Evolutionary conservation across 2,797 vertebrate genomes (phyloP), one percentile per base, ranked within the genome.

Genomic region (Glyptemys insculpta): DNA sequence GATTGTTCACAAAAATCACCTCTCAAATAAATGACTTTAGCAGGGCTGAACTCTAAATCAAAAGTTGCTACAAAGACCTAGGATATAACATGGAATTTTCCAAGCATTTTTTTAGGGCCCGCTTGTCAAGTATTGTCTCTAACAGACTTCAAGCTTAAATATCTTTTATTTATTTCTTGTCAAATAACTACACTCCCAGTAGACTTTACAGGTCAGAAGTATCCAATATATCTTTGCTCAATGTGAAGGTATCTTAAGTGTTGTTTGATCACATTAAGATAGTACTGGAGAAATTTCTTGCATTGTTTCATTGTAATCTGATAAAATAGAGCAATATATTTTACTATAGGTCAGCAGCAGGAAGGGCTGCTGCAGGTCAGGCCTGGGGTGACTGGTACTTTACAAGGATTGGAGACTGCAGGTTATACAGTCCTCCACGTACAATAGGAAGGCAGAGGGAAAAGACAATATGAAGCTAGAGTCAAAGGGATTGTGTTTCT

Each of bases 291-390:
- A 95, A 94, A 96, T 85, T 87, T 80, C 25, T 76, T 47, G 50
- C 90, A 91, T 94, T 79, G 74, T 93, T 92, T 94, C 80, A 87
- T 21, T 86, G 95, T 97, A 97, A 96, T 97, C 96, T 98, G 97
- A 97, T 97, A 95, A 97, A 96, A 95, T 68, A 80, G 88, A 41
- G 85, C 89, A 95, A 95, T 98, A 98, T 97, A 98, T 98, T 97
- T 96, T 94, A 83, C 91, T 86, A 6, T 21, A 87, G 81, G 79
- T 80, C 92, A 79, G 94, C 90, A 79, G 92, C 82, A 56, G 85
- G 94, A 96, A 95, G 15, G 92, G 96, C 86, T 89, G 93, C 91
- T 96, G 89, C 89, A 90, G 81, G 93, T 94, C 81, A 82, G 62
- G 68, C 79, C 53, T 86, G 82, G 94, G 94, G 86, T 94, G 91